These are phyloP conservation scores for Apotomis betuletana DNA, from an alignment of 2,888 invertebrate species.

Conservation along the genomic window DNA sequence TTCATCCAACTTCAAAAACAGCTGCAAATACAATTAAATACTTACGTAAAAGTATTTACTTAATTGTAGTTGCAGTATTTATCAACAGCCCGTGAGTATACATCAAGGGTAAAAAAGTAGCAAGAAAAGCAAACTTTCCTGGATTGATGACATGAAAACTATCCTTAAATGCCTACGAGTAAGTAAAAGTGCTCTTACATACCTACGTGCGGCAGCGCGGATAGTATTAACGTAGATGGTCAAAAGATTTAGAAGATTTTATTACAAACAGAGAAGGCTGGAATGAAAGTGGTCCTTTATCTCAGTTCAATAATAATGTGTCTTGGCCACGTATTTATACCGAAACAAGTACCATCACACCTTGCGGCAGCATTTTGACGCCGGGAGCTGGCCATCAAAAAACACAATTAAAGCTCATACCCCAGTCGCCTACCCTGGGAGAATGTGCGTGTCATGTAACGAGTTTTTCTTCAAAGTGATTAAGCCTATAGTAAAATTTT, in stretches of 20 bases:
- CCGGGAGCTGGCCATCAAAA: slow-evolving; percentile 9
- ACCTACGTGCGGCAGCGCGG: no score
- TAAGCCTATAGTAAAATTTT: slow-evolving; percentile 36
- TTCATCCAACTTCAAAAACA: no score
- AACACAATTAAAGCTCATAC: slow-evolving; percentile 22
- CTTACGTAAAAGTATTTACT: no score
- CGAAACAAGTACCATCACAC: slow-evolving; percentile 19
- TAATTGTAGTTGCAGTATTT: no score
- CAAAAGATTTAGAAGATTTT: not conserved
- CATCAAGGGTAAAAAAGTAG: no score
- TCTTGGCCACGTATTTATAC: not conserved
- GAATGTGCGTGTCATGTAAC: slow-evolving; percentile 36
- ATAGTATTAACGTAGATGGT: not conserved
- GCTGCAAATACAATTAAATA: no score
- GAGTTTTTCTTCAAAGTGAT: slow-evolving; percentile 28
- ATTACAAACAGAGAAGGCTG: not conserved
- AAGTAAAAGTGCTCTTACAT: no score
- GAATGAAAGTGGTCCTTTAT: not conserved
- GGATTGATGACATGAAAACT: no score
- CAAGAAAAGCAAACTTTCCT: no score
- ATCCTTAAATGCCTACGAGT: no score
- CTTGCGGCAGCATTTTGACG: slow-evolving; percentile 17
- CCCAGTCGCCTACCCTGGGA: slow-evolving; percentile 4
- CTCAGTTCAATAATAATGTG: not conserved
- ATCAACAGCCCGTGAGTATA: no score